phyloP scores from a whole-genome alignment of 2,797 vertebrate species.

The Pygocentrus nattereri region DNA sequence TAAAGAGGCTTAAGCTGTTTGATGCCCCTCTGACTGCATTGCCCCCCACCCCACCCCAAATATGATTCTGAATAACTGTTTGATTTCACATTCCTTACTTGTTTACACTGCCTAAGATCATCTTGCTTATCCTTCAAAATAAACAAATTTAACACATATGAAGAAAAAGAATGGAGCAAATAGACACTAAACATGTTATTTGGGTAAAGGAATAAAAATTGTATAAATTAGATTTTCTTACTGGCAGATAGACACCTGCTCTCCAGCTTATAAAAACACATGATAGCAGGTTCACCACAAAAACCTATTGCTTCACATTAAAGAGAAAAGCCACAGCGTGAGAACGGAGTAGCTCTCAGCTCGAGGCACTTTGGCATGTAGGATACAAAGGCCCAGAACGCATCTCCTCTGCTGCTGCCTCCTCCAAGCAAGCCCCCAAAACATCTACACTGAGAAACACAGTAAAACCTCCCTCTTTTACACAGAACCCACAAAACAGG shows the following conservation, averaged over 20 bases:
- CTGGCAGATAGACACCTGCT: background rate
- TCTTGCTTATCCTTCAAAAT: too few species aligned
- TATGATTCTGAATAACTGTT: too few species aligned
- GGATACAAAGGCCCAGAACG: background rate
- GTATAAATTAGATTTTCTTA: background rate
- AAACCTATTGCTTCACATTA: conserved; percentile 42
- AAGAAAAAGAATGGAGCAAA: too few species aligned
- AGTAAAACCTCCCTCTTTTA: conserved; percentile 10
- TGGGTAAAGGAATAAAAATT: background rate
- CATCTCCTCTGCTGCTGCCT: background rate
- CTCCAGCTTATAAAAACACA: background rate
- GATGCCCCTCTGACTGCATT: too few species aligned
- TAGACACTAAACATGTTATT: background rate
- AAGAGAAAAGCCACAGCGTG: conserved; percentile 32
- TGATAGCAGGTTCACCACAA: background rate
- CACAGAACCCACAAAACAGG: background rate
- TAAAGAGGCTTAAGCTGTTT: too few species aligned
- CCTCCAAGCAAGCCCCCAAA: conserved; percentile 20
- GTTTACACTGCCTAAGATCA: too few species aligned
- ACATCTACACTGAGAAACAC: conserved; percentile 10
- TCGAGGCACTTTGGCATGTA: conserved; percentile 5
- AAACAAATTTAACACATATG: too few species aligned
- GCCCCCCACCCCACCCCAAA: too few species aligned
- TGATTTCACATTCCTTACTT: too few species aligned
- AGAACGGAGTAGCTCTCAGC: conserved; percentile 28